Conservation (phyloP, 2,113 vertebrate species). For the Cyanistes caeruleus region DNA sequence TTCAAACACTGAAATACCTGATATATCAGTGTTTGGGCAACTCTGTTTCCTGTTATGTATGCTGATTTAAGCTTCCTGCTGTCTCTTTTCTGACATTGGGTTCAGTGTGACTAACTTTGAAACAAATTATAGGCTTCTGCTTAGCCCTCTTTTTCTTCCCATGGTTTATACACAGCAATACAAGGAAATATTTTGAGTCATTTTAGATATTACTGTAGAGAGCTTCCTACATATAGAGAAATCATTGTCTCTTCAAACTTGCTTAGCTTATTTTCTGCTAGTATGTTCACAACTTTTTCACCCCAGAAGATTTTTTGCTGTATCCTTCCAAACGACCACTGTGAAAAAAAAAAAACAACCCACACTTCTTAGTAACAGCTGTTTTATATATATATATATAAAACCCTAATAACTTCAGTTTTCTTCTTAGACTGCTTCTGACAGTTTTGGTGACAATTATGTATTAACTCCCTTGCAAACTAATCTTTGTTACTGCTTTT, state of each 20-base stretch:
- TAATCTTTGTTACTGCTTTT: neutral
- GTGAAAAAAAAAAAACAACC: neutral
- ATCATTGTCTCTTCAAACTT: neutral
- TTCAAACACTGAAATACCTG: neutral
- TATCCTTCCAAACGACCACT: neutral
- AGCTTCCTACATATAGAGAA: neutral
- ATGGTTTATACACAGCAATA: neutral
- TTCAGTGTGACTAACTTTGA: neutral
- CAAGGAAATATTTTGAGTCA: neutral
- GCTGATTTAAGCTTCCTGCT: neutral
- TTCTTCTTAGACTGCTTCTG: neutral
- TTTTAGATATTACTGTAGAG: neutral
- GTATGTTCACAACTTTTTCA: neutral
- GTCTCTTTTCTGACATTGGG: neutral
- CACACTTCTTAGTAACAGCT: accelerated
- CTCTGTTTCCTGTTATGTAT: neutral
- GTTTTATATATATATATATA: neutral
- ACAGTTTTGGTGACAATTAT: neutral
- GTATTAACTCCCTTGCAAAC: neutral
- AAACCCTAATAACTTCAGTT: neutral
- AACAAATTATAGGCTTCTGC: neutral
- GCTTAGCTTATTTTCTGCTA: neutral
- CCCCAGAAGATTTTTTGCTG: neutral
- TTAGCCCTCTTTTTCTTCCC: neutral
- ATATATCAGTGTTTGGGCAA: neutral